phyloP scores from a whole-genome alignment of 2,113 vertebrate species.

The Hypanus sabinus region DNA sequence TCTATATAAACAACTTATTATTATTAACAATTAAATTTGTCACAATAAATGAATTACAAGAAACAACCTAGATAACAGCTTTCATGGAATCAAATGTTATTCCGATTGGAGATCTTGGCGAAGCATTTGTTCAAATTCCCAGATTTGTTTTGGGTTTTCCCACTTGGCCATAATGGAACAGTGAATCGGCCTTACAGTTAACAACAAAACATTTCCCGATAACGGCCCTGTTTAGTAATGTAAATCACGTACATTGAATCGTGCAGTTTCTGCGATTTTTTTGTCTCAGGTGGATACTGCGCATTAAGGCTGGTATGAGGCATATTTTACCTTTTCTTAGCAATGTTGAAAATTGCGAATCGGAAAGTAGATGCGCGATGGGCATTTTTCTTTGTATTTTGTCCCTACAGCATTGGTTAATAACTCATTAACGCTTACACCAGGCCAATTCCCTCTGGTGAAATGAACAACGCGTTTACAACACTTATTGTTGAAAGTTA shows the following conservation, averaged over 20 bases:
- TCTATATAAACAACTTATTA: too few relatives aligned
- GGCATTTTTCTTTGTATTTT: neutral
- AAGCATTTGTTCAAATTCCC: neutral
- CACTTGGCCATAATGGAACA: too few relatives aligned
- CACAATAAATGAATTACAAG: neutral
- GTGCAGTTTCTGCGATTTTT: neutral
- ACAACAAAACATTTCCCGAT: neutral
- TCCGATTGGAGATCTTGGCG: neutral
- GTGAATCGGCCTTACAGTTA: neutral
- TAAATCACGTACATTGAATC: neutral
- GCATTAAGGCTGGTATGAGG: neutral
- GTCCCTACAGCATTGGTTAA: neutral
- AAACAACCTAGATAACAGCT: neutral
- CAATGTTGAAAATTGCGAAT: neutral
- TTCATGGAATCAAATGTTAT: neutral
- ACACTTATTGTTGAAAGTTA: neutral
- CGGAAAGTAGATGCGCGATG: neutral
- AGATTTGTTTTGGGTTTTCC: neutral
- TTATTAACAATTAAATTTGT: neutral
- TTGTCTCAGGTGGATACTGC: neutral
- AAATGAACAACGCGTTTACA: neutral
- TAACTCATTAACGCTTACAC: neutral
- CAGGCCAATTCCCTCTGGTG: conserved; percentile 1
- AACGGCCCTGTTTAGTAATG: neutral
- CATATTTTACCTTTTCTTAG: neutral